Evolutionary conservation across 2,888 invertebrate species (phyloP).

Genomic region (Hermodice carunculata): DNA sequence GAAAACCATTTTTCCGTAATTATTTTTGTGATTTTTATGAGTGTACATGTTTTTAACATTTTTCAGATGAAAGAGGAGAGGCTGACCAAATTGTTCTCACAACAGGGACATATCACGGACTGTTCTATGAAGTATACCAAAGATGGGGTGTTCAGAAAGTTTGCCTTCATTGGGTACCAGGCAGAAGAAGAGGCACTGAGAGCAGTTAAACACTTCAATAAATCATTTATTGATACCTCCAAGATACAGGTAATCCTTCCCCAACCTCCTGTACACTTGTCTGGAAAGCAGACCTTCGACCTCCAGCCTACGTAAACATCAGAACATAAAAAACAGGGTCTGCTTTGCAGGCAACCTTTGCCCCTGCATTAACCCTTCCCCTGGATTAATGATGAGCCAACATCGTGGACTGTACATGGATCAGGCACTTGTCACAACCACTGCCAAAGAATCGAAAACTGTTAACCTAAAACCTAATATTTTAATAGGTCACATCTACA

Average conservation of each 20-base stretch:
- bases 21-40: neutral
- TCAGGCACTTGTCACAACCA: no score
- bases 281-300: no score
- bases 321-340: no score
- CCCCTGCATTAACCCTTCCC: no score
- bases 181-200: constrained; percentile 82
- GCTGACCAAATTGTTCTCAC: constrained; percentile 81
- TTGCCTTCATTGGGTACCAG: constrained; percentile 93
- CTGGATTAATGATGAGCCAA: no score
- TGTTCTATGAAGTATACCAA: constrained; percentile 92
- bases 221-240: constrained; percentile 86
- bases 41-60: neutral
- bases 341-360: no score
- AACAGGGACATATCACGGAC: constrained; percentile 89
- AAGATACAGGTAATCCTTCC: constrained; percentile 81
- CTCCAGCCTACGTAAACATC: no score
- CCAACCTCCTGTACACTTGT: no score
- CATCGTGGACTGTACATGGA: no score
- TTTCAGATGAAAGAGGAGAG: constrained; percentile 84
- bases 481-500: no score
- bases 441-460: no score
- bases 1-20: neutral
- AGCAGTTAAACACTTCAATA: constrained; percentile 85
- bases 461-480: no score
- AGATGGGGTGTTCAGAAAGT: constrained; percentile 92